Conservation (phyloP, 2,888 invertebrate genomes). For the Caenorhabditis sp. region DNA sequence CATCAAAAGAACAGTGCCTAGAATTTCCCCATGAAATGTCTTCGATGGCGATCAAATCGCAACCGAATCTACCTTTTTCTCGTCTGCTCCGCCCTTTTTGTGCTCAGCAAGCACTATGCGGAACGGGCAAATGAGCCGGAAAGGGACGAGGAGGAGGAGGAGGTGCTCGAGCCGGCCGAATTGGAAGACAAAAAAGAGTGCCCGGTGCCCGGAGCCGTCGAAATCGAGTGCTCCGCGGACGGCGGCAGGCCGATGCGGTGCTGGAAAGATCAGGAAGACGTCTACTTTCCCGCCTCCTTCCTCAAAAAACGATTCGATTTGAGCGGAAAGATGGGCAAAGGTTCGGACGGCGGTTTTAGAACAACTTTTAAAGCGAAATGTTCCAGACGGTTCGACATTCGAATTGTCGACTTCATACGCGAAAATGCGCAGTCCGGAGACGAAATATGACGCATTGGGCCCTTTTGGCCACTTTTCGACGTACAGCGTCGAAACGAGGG, state of each 20-base stretch:
- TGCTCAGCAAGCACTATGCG: conserved; percentile 28
- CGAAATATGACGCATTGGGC: conserved; percentile 88
- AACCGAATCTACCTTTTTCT: conserved; percentile 35
- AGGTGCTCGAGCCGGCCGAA: conserved; percentile 14
- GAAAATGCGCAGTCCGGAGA: conserved; percentile 68
- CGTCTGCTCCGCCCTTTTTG: conserved; percentile 14
- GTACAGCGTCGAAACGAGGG: conserved; percentile 96
- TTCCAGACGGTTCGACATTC: conserved; percentile 62
- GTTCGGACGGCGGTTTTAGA: too few relatives aligned
- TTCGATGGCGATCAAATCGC: conserved; percentile 51
- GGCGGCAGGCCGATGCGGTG: conserved; percentile 60
- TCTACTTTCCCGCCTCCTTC: conserved; percentile 71
- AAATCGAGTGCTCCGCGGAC: conserved; percentile 49
- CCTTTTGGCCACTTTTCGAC: conserved; percentile 97
- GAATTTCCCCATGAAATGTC: too few relatives aligned
- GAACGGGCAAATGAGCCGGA: not conserved
- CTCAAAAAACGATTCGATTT: conserved; percentile 73
- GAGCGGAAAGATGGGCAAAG: conserved; percentile 63
- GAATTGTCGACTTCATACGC: conserved; percentile 74
- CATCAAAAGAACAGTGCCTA: too few relatives aligned
- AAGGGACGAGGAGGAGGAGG: conserved; percentile 26
- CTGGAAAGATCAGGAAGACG: conserved; percentile 68
- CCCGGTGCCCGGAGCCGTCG: conserved; percentile 32
- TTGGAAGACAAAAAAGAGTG: conserved; percentile 17
- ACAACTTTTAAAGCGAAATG: too few relatives aligned